Evolutionary conservation across 2,888 invertebrate species (phyloP), one percentile per base, ranked within the genome.

Genomic region (Agriopis aurantiaria): DNA sequence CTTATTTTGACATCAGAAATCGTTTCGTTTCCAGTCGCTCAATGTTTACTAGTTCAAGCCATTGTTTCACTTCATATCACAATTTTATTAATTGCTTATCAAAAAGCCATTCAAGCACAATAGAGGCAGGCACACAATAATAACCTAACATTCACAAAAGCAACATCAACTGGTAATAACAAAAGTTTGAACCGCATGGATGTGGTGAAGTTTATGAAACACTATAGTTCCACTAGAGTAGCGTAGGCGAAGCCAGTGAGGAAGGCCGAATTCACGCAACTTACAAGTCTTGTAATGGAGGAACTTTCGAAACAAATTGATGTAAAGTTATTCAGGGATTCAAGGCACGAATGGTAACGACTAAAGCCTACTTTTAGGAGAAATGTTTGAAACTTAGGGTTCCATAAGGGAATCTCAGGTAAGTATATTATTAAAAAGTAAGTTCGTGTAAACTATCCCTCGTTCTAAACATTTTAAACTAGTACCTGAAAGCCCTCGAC

Each of bases 201-300:
- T 43, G 65, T 51, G 56, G 65, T 49, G 41, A 57, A 65, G 49
- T 57, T 64, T 65, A 65, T 57, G 57, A 65, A 65, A 41, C 65
- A 46, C 56, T 46, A 52, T 45, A 62, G 52, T 55, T 61, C 53
- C 56, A 51, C 23, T 33, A 17, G 17, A 52, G 52, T 43, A 61
- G 52, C 23, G 52, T 43, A 33, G 62, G 52, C 17, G 23, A 5
- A 41, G 8, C 6, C 33, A 43, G 55, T 2, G 45, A n/a, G 9
- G 41, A 33, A 12, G 62, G 45, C 45, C 40, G 56, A 6, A 8
- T 65, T 41, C n/a, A 56, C 57, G 10, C 33, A 43, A 41, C 3
- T 65, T 51, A 65, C 65, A 65, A 65, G 41, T 57, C 57, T 41
- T 57, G 56, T 57, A 48, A 62, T 53, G 8, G 43, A 11, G 3